Conservation (phyloP, 1,140 invertebrate genomes). For the Drosophila bipectinata region DNA sequence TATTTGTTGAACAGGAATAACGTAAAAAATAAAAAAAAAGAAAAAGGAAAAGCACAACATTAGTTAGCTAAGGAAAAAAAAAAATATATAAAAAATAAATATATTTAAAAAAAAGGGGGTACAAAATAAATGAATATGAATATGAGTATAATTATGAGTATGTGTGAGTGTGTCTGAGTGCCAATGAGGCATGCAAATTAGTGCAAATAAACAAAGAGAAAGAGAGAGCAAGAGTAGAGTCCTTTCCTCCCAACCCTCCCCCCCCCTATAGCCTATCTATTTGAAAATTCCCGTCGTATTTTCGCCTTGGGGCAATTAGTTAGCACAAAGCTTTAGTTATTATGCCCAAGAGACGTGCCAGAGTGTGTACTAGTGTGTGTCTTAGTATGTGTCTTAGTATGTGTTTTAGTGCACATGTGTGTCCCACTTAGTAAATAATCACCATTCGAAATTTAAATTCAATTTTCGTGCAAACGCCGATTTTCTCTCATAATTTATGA, state of each 20-base stretch:
- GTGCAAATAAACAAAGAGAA: slow-evolving; percentile 57
- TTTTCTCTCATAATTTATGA: slow-evolving; percentile 53
- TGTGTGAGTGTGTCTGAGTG: slow-evolving; percentile 53
- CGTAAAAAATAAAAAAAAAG: slow-evolving; percentile 11
- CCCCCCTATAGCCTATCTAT: too few relatives aligned
- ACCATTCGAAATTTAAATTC: slow-evolving; percentile 71
- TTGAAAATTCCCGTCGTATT: slow-evolving; percentile 16
- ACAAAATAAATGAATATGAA: slow-evolving; percentile 12
- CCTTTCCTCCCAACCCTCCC: too few relatives aligned
- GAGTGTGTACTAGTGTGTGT: slow-evolving; percentile 26
- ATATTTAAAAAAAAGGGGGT: slow-evolving; percentile 17
- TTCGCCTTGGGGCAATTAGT: slow-evolving; percentile 73
- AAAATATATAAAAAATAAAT: slow-evolving; percentile 8
- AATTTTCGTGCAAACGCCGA: slow-evolving; percentile 51
- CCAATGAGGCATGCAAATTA: slow-evolving; percentile 21
- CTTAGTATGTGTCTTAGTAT: neutral
- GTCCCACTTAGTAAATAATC: slow-evolving; percentile 62
- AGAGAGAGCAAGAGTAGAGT: too few relatives aligned
- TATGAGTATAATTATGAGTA: slow-evolving; percentile 5
- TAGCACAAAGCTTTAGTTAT: slow-evolving; percentile 77
- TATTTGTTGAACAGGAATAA: slow-evolving; percentile 36
- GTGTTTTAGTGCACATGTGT: slow-evolving; percentile 16
- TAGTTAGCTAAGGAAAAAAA: slow-evolving; percentile 42
- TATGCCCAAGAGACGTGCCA: slow-evolving; percentile 61
- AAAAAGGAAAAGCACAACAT: slow-evolving; percentile 15